These are phyloP conservation scores for Zelleria hepariella DNA, from an alignment of 2,888 invertebrate genomes.

Conservation along the genomic window DNA sequence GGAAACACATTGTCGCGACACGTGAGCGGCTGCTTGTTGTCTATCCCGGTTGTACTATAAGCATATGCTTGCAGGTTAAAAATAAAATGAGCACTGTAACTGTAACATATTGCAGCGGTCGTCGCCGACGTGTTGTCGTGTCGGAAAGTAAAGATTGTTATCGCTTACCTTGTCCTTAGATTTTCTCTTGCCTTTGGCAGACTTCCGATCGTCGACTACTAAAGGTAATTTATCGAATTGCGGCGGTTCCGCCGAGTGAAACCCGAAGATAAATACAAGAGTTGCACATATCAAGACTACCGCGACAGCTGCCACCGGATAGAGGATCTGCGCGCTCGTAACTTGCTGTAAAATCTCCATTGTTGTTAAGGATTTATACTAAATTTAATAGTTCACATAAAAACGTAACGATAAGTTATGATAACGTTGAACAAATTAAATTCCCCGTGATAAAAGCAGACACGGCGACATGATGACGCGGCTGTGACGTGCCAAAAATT, in stretches of 20 bases:
- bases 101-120: neutral
- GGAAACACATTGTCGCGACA: slow-evolving; percentile 8
- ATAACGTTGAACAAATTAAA: slow-evolving; percentile 66
- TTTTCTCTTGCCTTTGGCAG: slow-evolving; percentile 78
- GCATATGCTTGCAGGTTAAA: slow-evolving; percentile 57
- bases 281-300: slow-evolving; percentile 80
- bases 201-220: slow-evolving; percentile 76
- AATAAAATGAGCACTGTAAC: slow-evolving; percentile 56
- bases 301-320: slow-evolving; percentile 71
- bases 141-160: slow-evolving; percentile 14
- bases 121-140: neutral
- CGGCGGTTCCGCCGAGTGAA: slow-evolving; percentile 85
- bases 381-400: slow-evolving; percentile 57
- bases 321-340: slow-evolving; percentile 69
- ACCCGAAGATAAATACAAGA: slow-evolving; percentile 83
- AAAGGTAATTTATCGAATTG: slow-evolving; percentile 81
- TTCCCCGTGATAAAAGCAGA: slow-evolving; percentile 67
- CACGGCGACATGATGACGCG: slow-evolving; percentile 77
- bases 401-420: slow-evolving; percentile 61
- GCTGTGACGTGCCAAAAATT: slow-evolving; percentile 76
- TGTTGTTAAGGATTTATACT: slow-evolving; percentile 33
- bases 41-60: slow-evolving; percentile 32
- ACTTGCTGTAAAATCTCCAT: slow-evolving; percentile 75
- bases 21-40: slow-evolving; percentile 13
- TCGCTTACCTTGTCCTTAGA: slow-evolving; percentile 78